A percentile compares a stretch with the other conserved stretches of the same genome.
These are phyloP conservation scores for Vanacampus margaritifer DNA, from an alignment of 2,113 vertebrate genomes.

Conservation along the genomic window DNA sequence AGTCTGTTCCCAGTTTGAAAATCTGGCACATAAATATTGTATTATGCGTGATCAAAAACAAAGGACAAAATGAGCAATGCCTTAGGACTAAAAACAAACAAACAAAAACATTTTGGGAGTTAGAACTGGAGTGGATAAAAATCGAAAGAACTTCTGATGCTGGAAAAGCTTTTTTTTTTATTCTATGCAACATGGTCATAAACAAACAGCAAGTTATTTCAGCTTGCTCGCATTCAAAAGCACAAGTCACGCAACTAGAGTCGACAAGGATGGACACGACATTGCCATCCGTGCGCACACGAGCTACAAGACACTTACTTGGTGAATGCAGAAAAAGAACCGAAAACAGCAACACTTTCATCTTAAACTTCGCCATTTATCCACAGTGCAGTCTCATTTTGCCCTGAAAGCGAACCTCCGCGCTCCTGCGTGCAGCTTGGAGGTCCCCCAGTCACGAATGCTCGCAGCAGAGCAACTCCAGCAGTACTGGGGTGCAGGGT, in stretches of 20 bases:
- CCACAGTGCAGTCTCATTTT: conserved; percentile 49
- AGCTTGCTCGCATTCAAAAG: background rate
- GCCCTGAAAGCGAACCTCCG: conserved; percentile 1
- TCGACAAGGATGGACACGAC: background rate
- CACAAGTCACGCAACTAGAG: background rate
- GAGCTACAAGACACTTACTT: conserved; percentile 50
- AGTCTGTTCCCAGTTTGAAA: background rate
- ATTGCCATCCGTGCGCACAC: background rate
- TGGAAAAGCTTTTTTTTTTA: background rate
- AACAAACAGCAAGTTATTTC: background rate
- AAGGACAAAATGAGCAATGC: background rate
- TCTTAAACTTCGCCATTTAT: conserved; percentile 71
- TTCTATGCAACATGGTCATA: background rate
- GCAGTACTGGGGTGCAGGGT: conserved; percentile 8
- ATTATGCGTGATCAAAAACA: background rate
- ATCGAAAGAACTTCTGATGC: background rate
- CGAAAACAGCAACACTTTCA: conserved; percentile 56
- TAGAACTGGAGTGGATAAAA: background rate
- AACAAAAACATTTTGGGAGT: too few relatives aligned
- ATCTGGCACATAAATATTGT: background rate
- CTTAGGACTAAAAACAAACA: background rate
- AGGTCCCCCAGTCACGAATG: conserved; percentile 23
- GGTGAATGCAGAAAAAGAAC: conserved; percentile 59
- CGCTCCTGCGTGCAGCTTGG: conserved; percentile 20
- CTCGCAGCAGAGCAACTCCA: background rate